phyloP scores from a whole-genome alignment of 2,888 invertebrate species.

The Pheosia tremula region DNA sequence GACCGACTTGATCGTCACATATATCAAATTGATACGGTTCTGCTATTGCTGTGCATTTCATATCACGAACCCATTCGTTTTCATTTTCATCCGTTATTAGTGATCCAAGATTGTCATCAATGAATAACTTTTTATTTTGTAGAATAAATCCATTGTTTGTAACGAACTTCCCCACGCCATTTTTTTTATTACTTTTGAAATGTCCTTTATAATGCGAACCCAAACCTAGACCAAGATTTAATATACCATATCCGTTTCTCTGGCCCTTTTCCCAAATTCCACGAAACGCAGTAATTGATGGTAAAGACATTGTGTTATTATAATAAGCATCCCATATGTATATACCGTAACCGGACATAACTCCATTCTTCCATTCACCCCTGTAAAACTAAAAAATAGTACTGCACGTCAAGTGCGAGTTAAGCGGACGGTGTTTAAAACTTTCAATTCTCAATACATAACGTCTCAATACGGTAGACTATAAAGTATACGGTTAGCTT shows the following conservation, averaged over 20 bases:
- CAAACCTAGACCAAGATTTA: slow-evolving; percentile 78
- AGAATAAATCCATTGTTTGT: slow-evolving; percentile 83
- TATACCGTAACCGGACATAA: slow-evolving; percentile 84
- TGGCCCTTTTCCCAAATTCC: slow-evolving; percentile 84
- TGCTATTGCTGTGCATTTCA: slow-evolving; percentile 29
- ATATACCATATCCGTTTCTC: slow-evolving; percentile 78
- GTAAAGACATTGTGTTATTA: slow-evolving; percentile 81
- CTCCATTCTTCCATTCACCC: slow-evolving; percentile 84
- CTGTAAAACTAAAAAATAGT: slow-evolving; percentile 77
- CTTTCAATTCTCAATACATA: too few species aligned
- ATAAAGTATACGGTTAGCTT: too few species aligned
- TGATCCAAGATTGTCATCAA: slow-evolving; percentile 74
- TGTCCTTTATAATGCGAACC: slow-evolving; percentile 84
- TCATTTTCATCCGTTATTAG: slow-evolving; percentile 38
- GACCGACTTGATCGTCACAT: slow-evolving; percentile 68
- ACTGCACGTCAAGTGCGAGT: not conserved
- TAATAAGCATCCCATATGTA: slow-evolving; percentile 84
- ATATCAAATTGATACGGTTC: slow-evolving; percentile 60
- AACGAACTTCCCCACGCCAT: slow-evolving; percentile 81
- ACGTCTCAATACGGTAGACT: too few species aligned
- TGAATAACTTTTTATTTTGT: slow-evolving; percentile 77
- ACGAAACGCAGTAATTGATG: slow-evolving; percentile 77
- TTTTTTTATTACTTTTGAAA: slow-evolving; percentile 82
- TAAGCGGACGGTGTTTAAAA: too few species aligned
- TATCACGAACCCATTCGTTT: slow-evolving; percentile 23